phyloP scores from a whole-genome alignment of 2,797 vertebrate genomes.

The Acanthurus tractus region DNA sequence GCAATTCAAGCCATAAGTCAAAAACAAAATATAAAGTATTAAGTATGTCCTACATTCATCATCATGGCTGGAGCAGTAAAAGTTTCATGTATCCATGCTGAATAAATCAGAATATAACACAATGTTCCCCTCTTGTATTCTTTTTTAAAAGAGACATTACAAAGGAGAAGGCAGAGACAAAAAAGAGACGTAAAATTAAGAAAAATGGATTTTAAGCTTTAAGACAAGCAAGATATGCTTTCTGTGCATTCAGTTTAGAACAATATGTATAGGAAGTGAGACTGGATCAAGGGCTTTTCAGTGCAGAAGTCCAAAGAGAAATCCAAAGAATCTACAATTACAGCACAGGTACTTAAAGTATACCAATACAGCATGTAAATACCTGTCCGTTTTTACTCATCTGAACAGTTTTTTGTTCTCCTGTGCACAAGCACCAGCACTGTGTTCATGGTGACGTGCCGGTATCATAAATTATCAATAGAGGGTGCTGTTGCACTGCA shows the following conservation, averaged over 20 bases:
- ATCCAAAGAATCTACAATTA: not conserved
- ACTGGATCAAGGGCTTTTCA: not conserved
- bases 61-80: conserved; percentile 8
- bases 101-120: conserved; percentile 16
- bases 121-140: not conserved
- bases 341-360: not conserved
- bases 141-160: conserved; percentile 2
- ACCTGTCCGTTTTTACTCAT: not conserved
- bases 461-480: conserved; percentile 69
- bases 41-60: not conserved
- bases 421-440: not conserved
- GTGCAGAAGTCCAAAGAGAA: not conserved
- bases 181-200: not conserved
- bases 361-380: not conserved
- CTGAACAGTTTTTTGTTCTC: conserved; percentile 15
- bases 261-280: not conserved
- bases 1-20: not conserved
- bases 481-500: conserved; percentile 84
- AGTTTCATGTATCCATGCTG: conserved; percentile 23
- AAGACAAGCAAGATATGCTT: not conserved
- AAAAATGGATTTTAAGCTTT: not conserved
- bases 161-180: not conserved
- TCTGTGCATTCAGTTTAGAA: not conserved
- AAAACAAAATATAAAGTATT: not conserved
- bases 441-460: conserved; percentile 52